Conservation (phyloP, 1,140 invertebrate species). For the Acromyrmex charruanus region DNA sequence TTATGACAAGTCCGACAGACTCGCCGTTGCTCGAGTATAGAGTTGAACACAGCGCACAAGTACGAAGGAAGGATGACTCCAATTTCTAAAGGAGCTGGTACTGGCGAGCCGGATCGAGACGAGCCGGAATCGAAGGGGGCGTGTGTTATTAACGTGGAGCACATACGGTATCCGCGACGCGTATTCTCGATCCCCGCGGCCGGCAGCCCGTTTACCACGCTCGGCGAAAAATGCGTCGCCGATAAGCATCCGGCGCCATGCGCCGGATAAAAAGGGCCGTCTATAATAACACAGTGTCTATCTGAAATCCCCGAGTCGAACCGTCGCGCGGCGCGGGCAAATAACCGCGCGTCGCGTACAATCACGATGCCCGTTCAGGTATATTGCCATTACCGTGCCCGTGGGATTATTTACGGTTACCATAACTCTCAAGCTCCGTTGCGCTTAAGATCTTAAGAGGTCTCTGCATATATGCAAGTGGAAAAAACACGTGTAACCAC, state of each 20-base stretch:
- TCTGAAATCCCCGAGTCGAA: conserved; percentile 67
- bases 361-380: conserved; percentile 75
- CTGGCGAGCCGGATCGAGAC: conserved; percentile 6
- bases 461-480: conserved; percentile 22
- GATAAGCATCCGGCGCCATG: conserved; percentile 56
- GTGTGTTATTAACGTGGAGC: conserved; percentile 45
- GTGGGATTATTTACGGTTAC: conserved; percentile 84
- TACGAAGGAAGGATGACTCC: conserved; percentile 4
- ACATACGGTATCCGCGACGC: conserved; percentile 45
- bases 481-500: conserved; percentile 33
- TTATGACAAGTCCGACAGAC: conserved; percentile 11
- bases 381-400: conserved; percentile 79
- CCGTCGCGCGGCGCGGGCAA: conserved; percentile 64
- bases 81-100: neutral
- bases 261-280: conserved; percentile 26
- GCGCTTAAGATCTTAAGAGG: conserved; percentile 78
- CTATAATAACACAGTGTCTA: conserved; percentile 62
- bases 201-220: conserved; percentile 41
- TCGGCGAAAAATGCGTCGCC: conserved; percentile 45
- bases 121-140: conserved; percentile 29
- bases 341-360: conserved; percentile 74
- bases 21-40: neutral
- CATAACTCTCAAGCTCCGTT: conserved; percentile 80
- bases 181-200: conserved; percentile 39
- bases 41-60: neutral